Conservation (phyloP, 2,113 vertebrate species). For the Sialia sialis region DNA sequence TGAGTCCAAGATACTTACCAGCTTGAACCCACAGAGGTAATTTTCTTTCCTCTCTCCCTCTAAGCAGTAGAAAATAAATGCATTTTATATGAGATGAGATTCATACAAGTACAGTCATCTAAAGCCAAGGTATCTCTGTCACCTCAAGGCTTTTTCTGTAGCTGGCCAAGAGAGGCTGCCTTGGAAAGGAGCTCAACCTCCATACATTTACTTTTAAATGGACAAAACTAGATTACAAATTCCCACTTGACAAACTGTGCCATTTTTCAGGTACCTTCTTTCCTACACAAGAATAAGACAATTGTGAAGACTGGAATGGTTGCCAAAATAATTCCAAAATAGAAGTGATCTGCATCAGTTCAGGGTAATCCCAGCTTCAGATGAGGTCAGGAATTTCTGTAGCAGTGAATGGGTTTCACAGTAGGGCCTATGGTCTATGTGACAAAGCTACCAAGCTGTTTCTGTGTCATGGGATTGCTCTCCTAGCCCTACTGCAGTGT, state of each 20-base stretch:
- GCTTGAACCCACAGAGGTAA: background rate
- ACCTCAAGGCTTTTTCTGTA: background rate
- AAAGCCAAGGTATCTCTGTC: background rate
- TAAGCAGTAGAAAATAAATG: background rate
- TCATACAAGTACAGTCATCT: background rate
- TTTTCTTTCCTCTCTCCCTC: background rate
- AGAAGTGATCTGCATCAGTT: background rate
- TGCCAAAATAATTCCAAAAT: background rate
- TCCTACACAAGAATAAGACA: background rate
- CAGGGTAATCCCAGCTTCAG: background rate
- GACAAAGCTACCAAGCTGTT: background rate
- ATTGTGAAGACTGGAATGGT: fast-evolving
- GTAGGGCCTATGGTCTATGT: background rate
- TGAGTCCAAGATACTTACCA: background rate
- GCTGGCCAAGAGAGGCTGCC: background rate
- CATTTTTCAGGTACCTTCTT: background rate
- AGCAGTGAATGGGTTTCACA: background rate
- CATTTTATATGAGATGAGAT: background rate
- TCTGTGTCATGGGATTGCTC: background rate
- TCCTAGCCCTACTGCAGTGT: background rate
- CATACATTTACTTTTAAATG: background rate
- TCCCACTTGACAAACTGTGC: background rate
- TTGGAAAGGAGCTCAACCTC: background rate
- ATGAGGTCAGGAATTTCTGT: background rate
- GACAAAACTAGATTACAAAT: background rate